phyloP scores from a whole-genome alignment of 92 coral and sea anemone species.

The Epizoanthus stellaris region DNA sequence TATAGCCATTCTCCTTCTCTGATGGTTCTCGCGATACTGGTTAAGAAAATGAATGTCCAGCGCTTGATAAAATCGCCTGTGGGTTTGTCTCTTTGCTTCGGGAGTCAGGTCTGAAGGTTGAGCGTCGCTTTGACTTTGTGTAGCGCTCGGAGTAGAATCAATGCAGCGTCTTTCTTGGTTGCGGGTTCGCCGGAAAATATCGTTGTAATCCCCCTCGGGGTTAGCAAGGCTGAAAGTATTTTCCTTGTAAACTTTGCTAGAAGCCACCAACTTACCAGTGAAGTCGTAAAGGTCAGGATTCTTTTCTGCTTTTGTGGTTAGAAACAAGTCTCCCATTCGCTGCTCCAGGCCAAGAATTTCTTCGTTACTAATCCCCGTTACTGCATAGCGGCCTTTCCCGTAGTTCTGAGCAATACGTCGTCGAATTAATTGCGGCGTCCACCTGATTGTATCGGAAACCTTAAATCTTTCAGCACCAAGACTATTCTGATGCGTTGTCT shows the following conservation, averaged over 20 bases:
- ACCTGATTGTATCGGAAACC: background rate
- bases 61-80: constrained; percentile 55
- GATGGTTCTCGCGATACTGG: constrained; percentile 53
- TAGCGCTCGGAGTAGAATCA: background rate
- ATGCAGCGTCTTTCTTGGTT: background rate
- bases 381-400: constrained; percentile 6
- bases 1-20: constrained; percentile 76
- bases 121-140: background rate
- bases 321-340: constrained; percentile 3
- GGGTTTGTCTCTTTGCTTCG: constrained; percentile 15
- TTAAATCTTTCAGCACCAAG: background rate
- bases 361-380: background rate
- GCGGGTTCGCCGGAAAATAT: constrained; percentile 1
- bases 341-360: constrained; percentile 19
- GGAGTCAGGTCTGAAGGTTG: constrained; percentile 2
- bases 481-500: background rate
- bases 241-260: constrained; percentile 4
- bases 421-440: background rate
- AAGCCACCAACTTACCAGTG: constrained; percentile 1
- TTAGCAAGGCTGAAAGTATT: background rate
- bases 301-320: constrained; percentile 9
- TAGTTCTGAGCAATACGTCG: background rate
- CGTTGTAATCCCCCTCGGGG: background rate
- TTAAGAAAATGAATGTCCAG: constrained; percentile 68
- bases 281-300: background rate